Conservation (phyloP, 2,797 vertebrate genomes). For the Pangasius mekongensis region DNA sequence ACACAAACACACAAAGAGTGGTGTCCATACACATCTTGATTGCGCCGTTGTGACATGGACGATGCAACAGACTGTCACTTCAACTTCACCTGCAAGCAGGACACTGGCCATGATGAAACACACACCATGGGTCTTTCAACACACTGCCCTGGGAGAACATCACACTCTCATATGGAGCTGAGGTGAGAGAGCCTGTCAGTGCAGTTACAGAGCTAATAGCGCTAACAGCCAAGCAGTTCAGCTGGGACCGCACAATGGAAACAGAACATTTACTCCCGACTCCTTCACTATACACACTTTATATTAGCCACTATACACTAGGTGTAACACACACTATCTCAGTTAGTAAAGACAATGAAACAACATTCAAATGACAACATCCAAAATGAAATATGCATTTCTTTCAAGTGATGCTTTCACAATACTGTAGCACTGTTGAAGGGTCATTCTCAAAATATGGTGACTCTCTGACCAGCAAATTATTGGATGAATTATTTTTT, state of each 20-base stretch:
- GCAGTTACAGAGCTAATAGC: conserved; percentile 29
- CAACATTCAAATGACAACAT: background rate
- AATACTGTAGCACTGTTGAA: background rate
- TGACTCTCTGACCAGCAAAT: background rate
- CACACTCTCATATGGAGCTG: conserved; percentile 37
- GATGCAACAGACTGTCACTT: conserved; percentile 68
- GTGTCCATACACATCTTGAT: conserved; percentile 50
- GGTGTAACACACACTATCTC: background rate
- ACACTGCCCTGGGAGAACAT: conserved; percentile 42
- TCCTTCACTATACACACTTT: background rate
- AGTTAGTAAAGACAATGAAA: background rate
- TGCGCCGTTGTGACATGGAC: conserved; percentile 65
- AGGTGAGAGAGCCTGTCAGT: conserved; percentile 53
- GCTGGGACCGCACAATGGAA: conserved; percentile 30
- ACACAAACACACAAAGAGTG: conserved; percentile 43
- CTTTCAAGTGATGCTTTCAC: background rate
- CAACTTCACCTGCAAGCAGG: conserved; percentile 67
- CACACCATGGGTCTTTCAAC: conserved; percentile 23
- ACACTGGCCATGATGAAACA: conserved; percentile 53
- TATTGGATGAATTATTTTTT: background rate
- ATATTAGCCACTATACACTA: background rate
- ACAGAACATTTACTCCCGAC: conserved; percentile 30
- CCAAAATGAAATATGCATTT: background rate
- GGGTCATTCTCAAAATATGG: background rate
- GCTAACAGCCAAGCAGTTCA: conserved; percentile 31